A percentile compares a stretch with the other conserved stretches of the same genome.
These are phyloP conservation scores for Noctua fimbriata DNA, from an alignment of 2,888 invertebrate genomes.

Conservation along the genomic window DNA sequence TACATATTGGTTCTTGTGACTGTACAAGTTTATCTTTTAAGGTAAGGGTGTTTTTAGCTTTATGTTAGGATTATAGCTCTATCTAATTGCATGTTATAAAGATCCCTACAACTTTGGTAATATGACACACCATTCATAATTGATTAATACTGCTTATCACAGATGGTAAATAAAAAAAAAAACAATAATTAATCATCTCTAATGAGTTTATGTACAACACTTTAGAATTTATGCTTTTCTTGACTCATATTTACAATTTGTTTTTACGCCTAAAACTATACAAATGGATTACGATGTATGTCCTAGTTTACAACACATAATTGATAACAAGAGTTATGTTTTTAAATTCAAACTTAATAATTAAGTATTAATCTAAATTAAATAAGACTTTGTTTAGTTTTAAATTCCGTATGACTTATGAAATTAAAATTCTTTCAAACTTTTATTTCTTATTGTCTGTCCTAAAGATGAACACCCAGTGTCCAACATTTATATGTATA, in stretches of 20 bases:
- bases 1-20: too few species aligned
- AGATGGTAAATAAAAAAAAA: slow-evolving; percentile 78
- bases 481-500: slow-evolving; percentile 70
- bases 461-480: slow-evolving; percentile 75
- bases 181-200: slow-evolving; percentile 71
- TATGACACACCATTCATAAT: slow-evolving; percentile 70
- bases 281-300: slow-evolving; percentile 66
- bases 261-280: slow-evolving; percentile 72
- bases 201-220: slow-evolving; percentile 84
- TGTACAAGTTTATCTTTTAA: not conserved
- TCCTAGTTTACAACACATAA: slow-evolving; percentile 62
- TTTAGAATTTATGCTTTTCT: slow-evolving; percentile 89
- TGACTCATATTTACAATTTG: slow-evolving; percentile 82
- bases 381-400: slow-evolving; percentile 55
- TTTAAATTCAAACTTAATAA: slow-evolving; percentile 50
- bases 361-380: slow-evolving; percentile 60
- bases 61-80: not conserved
- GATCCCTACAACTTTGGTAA: slow-evolving; percentile 50
- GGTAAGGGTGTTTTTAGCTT: not conserved
- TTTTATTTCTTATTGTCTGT: slow-evolving; percentile 78
- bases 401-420: slow-evolving; percentile 61
- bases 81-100: slow-evolving; percentile 23
- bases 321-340: slow-evolving; percentile 52
- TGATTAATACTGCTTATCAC: slow-evolving; percentile 81
- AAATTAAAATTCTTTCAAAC: slow-evolving; percentile 69